phyloP scores from a whole-genome alignment of 2,888 invertebrate species.

The Hirtodrosophila duncani region DNA sequence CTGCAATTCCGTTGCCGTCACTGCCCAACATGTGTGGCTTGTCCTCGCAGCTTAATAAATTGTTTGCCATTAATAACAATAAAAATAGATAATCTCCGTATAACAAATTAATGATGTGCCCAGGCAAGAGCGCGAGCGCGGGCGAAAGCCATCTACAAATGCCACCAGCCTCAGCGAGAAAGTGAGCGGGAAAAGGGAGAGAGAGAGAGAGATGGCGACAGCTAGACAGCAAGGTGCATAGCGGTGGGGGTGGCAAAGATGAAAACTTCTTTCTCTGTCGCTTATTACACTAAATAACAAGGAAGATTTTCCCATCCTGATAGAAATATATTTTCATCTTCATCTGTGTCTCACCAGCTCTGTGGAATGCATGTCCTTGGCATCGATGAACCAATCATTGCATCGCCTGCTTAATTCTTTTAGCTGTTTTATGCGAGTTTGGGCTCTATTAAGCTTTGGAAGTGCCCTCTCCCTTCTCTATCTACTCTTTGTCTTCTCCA shows the following conservation, averaged over 20 bases:
- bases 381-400: no score
- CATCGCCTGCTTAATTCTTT: no score
- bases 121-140: constrained; percentile 11
- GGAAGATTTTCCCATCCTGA: no score
- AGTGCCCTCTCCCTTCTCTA: no score
- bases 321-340: no score
- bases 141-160: constrained; percentile 3
- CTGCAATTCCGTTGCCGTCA: neutral
- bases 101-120: constrained; percentile 75
- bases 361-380: no score
- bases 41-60: constrained; percentile 71
- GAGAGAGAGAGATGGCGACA: neutral
- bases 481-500: no score
- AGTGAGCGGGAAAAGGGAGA: neutral
- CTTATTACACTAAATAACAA: constrained; percentile 38
- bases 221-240: constrained; percentile 2
- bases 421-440: no score
- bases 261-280: constrained; percentile 37
- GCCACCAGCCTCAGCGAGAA: constrained; percentile 1
- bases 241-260: constrained; percentile 38
- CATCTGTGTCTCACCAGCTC: no score
- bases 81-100: constrained; percentile 76
- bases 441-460: no score
- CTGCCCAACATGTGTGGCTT: constrained; percentile 45
- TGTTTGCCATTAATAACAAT: constrained; percentile 76